Evolutionary conservation across 2,888 invertebrate genomes (phyloP).

Genomic region (Caenorhabditis japonica): DNA sequence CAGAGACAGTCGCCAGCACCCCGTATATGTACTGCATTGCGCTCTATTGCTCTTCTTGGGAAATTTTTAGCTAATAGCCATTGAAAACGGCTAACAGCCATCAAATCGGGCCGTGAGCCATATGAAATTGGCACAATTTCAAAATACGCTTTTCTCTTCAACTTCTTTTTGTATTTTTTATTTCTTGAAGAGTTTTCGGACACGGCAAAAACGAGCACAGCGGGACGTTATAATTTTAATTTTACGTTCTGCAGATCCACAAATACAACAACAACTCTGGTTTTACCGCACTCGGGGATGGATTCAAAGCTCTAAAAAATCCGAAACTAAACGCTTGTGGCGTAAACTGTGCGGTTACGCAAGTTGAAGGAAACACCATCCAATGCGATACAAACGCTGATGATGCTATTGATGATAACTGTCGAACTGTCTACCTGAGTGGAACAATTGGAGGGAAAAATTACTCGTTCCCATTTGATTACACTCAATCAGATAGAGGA

Average conservation of each 20-base stretch:
- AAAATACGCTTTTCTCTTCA: background rate
- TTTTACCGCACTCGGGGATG: constrained; percentile 29
- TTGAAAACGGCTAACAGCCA: too few relatives aligned
- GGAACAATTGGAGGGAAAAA: constrained; percentile 37
- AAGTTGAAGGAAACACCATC: constrained; percentile 27
- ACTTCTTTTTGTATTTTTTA: too few relatives aligned
- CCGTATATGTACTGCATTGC: too few relatives aligned
- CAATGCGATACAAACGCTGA: constrained; percentile 27
- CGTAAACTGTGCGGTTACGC: constrained; percentile 33
- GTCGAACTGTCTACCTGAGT: constrained; percentile 20
- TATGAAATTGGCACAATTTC: too few relatives aligned
- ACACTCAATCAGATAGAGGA: constrained; percentile 26
- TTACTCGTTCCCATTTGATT: constrained; percentile 28
- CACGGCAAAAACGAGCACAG: too few relatives aligned
- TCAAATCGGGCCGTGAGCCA: too few relatives aligned
- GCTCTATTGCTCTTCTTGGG: too few relatives aligned
- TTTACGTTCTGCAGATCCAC: constrained; percentile 21
- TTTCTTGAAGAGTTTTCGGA: too few relatives aligned
- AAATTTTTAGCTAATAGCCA: too few relatives aligned
- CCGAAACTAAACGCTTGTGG: constrained; percentile 52
- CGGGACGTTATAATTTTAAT: background rate
- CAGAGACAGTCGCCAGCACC: too few relatives aligned
- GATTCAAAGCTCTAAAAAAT: constrained; percentile 44
- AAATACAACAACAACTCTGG: constrained; percentile 43
- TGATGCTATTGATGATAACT: constrained; percentile 21